Conservation (phyloP, 2,797 vertebrate species). For the Bucorvus abyssinicus region DNA sequence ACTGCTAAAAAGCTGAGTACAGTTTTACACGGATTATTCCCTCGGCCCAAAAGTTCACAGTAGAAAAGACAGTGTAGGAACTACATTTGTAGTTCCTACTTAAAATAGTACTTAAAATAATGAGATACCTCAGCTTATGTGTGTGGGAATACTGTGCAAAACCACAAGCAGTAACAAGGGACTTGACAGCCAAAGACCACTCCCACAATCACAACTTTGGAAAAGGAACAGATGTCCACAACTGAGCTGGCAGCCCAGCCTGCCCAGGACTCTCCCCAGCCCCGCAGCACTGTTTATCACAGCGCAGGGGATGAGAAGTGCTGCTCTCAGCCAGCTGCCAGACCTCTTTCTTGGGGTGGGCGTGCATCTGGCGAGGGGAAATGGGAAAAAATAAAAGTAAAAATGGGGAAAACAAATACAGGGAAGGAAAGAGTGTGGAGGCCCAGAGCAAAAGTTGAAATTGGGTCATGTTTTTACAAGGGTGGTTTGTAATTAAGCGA, state of each 20-base stretch:
- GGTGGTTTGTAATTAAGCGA: not conserved
- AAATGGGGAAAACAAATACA: not conserved
- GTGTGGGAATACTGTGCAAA: not conserved
- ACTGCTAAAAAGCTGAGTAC: not conserved
- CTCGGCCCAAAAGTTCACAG: not conserved
- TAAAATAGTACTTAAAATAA: not conserved
- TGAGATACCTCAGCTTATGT: not conserved
- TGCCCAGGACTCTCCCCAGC: not conserved
- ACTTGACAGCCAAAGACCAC: not conserved
- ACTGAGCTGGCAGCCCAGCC: not conserved
- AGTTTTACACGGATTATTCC: not conserved
- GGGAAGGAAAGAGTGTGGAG: not conserved
- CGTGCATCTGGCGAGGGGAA: not conserved
- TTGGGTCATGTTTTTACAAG: not conserved
- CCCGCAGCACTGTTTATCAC: not conserved
- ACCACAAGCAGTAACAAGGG: not conserved
- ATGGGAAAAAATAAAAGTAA: not conserved
- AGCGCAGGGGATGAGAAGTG: not conserved
- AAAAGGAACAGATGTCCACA: constrained; percentile 22
- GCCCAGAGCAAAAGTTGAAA: not conserved
- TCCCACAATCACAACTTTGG: not conserved
- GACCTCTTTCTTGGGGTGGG: not conserved
- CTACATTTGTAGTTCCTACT: not conserved
- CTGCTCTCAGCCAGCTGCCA: not conserved
- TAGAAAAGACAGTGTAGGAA: not conserved